Evolutionary conservation across 2,113 vertebrate genomes (phyloP).

Genomic region (Anas platyrhynchos): DNA sequence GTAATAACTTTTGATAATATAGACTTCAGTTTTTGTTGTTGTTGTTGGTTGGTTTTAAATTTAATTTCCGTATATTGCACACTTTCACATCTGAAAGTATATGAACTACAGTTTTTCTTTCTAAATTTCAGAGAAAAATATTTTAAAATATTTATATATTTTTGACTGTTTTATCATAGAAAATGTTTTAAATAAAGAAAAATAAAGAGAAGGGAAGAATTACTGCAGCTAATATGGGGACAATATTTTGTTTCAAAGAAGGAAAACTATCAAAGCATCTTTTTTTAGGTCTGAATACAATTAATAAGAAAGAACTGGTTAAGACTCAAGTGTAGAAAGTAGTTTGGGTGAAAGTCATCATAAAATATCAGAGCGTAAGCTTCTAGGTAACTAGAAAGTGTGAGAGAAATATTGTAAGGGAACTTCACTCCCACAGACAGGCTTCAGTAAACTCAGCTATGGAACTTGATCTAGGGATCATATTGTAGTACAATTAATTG

Average conservation of each 20-base stretch:
- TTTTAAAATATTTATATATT: background rate
- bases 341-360: background rate
- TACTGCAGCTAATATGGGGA: background rate
- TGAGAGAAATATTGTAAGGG: background rate
- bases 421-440: background rate
- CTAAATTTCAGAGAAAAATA: background rate
- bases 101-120: background rate
- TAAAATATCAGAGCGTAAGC: background rate
- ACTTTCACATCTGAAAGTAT: background rate
- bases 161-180: background rate
- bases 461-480: background rate
- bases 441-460: background rate
- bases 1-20: background rate
- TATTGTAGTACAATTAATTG: background rate
- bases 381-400: background rate
- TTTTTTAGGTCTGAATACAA: background rate
- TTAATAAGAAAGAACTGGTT: background rate
- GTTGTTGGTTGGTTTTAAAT: fast-evolving
- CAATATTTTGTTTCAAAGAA: background rate
- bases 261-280: background rate
- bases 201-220: background rate
- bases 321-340: background rate
- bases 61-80: background rate
- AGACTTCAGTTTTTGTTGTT: background rate
- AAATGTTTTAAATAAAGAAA: background rate